Evolutionary conservation across 2,797 vertebrate genomes (phyloP), one percentile per base, ranked within the genome.

Genomic region (Diplodus puntazzo): DNA sequence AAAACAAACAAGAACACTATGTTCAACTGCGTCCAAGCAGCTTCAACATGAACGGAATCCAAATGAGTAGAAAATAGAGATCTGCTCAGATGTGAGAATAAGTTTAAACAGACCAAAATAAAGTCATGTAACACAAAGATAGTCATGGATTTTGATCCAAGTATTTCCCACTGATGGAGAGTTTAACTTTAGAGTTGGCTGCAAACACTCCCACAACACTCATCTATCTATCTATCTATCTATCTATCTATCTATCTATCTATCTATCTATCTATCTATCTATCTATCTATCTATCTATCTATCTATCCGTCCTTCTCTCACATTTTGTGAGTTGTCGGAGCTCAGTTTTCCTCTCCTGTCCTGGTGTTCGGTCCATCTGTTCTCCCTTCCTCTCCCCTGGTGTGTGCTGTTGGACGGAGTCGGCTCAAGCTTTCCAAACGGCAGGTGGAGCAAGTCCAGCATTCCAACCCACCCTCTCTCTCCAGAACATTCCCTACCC

Each of bases 361-460:
- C 89, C 88, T 80, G 89, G 87, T 86, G 92, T 85, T 92, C 65
- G 0, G 83, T 90, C 90, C 90, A 90, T 92, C 88, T 93, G 88
- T 92, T 92, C 87, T 85, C 80, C 77, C 86, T 90, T 92, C 87
- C 84, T 91, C 85, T 92, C 91, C 86, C 90, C 83, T 88, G 89
- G 88, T 93, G 85, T 92, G 76, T 91, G 78, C 86, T 86, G 78
- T 92, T 93, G 91, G 91, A 91, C 75, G 50, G 83, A 86, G 72
- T 85, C 75, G 3, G 69, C 81, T 81, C 90, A 77, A 84, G 90
- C 87, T 88, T 90, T 93, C 89, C 92, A 91, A 94, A 86, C 90
- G 88, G 91, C 91, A 94, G 87, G 92, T 93, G 92, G 92, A 94
- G 91, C 90, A 87, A 90, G 87, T 94, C 93, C 92, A 93, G 92